Base-by-base conservation (phyloP, 2,888 invertebrate species). In the Tortricodes alternella region DNA sequence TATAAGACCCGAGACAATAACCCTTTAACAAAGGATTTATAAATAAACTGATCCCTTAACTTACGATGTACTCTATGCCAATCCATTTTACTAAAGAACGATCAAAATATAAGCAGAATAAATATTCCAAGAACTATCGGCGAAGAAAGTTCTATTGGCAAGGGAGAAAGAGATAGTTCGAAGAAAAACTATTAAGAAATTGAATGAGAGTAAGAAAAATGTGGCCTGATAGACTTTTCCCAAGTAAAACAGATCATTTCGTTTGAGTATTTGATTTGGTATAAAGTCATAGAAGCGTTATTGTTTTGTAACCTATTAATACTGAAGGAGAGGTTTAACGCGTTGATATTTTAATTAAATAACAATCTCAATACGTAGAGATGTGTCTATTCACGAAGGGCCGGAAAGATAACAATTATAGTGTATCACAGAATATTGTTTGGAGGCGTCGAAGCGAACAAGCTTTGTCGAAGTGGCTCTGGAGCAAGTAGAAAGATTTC, bases 361-460 rank as follows among this genome's bases (percentile, higher is more conserved):
- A 37, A 44, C 15, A 1, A 37, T 18, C 11, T 27, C 6, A 43
- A 37, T 18, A 16, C 9, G 18, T 24, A 23, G 38, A 21, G 39
- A 15, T 27, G 29, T 35, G 39, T 34, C 34, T 53, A 29, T 48
- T 58, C 63, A 72, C 76, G 78, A 74, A 75, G 73, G 73, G 71
- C 63, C 64, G 62, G 59, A 68, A 70, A 73, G 73, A 78, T 76
- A 76, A 76, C 71, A 73, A 72, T 74, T 72, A 68, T 63, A 68
- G 62, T 70, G 65, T 76, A 69, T 73, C 75, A 68, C 64, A 65
- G 72, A 73, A 73, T 76, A 80, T 77, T 80, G 73, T 79, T 73
- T 51, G 21, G 60, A 67, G 66, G 76, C 75, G 74, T 68, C 68
- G 68, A 73, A 68, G 72, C 69, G 69, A 60, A 60, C 56, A 49